A percentile compares a stretch with the other conserved stretches of the same genome.
These are phyloP conservation scores for Gulo gulo DNA, from an alignment of 2,113 vertebrate genomes.

Conservation along the genomic window DNA sequence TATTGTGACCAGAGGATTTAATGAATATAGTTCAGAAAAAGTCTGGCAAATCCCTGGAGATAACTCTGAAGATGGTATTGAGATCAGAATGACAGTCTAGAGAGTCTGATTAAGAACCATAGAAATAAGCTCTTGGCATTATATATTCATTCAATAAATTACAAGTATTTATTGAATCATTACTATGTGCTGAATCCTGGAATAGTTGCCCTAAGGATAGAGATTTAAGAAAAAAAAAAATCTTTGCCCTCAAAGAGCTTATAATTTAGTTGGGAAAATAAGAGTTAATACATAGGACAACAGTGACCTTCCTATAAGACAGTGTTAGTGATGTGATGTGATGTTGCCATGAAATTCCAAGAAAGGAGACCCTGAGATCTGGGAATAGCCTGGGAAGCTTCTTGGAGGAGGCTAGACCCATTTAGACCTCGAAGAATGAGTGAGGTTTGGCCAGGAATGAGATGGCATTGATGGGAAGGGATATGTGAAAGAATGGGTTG, in stretches of 20 bases:
- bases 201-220: not conserved
- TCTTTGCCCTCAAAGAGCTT: not conserved
- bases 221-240: not conserved
- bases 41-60: not conserved
- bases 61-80: not conserved
- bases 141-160: not conserved
- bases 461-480: not conserved
- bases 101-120: not conserved
- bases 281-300: not conserved
- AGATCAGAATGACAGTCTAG: slow-evolving; percentile 9
- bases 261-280: not conserved
- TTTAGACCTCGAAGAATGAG: not conserved
- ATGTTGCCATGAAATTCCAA: not conserved
- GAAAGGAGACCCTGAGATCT: not conserved
- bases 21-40: not conserved
- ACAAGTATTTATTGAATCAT: not conserved
- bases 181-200: not conserved
- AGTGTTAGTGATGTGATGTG: not conserved
- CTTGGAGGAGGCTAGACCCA: not conserved
- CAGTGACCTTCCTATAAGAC: not conserved
- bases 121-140: not conserved
- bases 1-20: not conserved
- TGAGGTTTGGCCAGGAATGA: not conserved
- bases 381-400: not conserved
- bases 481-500: not conserved